A percentile compares a stretch with the other conserved stretches of the same genome.
Conservation (phyloP, 1,140 invertebrate species). For the Calliopsis andreniformis region DNA sequence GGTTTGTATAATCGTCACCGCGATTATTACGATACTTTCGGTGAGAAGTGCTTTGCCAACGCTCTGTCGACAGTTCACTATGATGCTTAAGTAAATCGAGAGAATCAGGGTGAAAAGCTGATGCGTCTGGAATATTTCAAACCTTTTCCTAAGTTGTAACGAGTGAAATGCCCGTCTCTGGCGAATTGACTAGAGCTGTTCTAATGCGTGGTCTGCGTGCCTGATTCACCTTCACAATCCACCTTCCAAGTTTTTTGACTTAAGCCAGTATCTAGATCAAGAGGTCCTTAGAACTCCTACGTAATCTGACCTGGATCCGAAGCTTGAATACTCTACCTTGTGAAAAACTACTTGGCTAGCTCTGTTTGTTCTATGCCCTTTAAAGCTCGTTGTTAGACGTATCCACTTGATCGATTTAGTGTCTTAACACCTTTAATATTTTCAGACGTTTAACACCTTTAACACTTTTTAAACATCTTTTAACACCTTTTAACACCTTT, state of each 20-base stretch:
- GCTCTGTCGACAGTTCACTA: constrained; percentile 50
- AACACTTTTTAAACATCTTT: too few relatives aligned
- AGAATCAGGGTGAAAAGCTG: too few relatives aligned
- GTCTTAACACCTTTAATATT: neutral
- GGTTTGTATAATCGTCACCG: constrained; percentile 53
- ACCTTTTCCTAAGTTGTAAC: neutral
- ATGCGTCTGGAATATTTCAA: neutral
- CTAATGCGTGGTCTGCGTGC: neutral
- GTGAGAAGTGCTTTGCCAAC: constrained; percentile 59
- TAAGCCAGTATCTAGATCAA: neutral
- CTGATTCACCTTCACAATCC: neutral
- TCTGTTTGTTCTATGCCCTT: neutral
- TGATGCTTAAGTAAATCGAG: neutral
- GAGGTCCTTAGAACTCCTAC: neutral
- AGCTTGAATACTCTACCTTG: neutral
- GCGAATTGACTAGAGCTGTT: too few relatives aligned
- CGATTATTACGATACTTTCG: constrained; percentile 60
- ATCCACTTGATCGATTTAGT: too few relatives aligned
- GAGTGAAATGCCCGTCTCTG: neutral
- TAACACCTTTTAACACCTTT: too few relatives aligned
- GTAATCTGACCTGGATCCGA: neutral
- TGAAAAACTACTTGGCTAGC: neutral
- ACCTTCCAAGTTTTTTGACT: neutral
- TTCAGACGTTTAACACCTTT: too few relatives aligned
- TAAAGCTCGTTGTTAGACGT: too few relatives aligned